Conservation (phyloP, 2,888 invertebrate species). For the Eupithecia centaureata region DNA sequence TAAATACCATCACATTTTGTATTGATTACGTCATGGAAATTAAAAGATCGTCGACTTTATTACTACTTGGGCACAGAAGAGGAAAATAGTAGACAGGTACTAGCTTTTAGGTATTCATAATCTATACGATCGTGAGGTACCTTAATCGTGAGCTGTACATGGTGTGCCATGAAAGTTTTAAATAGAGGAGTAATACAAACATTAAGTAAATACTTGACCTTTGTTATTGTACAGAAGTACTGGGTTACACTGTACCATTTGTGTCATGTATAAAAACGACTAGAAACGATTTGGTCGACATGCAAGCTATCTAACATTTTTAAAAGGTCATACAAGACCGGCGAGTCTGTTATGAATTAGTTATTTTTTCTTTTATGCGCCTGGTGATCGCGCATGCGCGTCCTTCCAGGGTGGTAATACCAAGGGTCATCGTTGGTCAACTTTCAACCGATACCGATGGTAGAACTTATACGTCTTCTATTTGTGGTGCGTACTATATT, state of each 20-base stretch:
- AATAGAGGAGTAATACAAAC: background rate
- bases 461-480: background rate
- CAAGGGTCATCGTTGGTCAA: constrained; percentile 59
- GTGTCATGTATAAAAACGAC: background rate
- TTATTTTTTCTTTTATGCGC: constrained; percentile 50
- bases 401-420: constrained; percentile 50
- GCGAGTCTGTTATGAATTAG: constrained; percentile 51
- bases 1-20: constrained; percentile 34
- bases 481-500: no score
- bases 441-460: constrained; percentile 27
- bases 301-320: constrained; percentile 43
- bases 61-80: background rate
- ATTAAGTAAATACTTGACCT: background rate
- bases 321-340: constrained; percentile 52
- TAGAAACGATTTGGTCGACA: constrained; percentile 39
- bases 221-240: background rate
- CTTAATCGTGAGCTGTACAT: background rate
- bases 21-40: constrained; percentile 26
- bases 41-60: constrained; percentile 15
- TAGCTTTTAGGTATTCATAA: background rate
- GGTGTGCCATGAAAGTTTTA: no score
- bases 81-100: background rate
- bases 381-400: constrained; percentile 57
- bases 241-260: background rate
- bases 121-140: no score